A percentile compares a stretch with the other conserved stretches of the same genome.
These are phyloP conservation scores for Patagioenas fasciata DNA, from an alignment of 2,113 vertebrate genomes.

Conservation along the genomic window DNA sequence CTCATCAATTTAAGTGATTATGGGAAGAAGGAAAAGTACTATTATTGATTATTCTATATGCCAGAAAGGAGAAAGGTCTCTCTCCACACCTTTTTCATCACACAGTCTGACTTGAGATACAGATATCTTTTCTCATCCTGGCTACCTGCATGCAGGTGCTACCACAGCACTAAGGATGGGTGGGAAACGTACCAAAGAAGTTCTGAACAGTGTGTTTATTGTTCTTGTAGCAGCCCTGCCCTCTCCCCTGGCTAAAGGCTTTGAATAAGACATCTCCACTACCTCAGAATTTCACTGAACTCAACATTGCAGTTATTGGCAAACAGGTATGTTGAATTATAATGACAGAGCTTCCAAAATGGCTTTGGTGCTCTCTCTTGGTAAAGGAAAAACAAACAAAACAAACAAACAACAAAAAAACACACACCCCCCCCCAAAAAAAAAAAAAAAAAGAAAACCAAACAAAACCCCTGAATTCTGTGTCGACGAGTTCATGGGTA, in stretches of 20 bases:
- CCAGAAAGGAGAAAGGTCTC: background rate
- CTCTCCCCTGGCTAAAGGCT: background rate
- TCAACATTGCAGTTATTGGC: background rate
- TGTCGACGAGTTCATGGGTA: background rate
- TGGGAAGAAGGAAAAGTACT: background rate
- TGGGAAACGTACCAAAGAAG: background rate
- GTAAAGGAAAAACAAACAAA: background rate
- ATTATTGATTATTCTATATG: background rate
- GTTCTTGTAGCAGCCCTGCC: background rate
- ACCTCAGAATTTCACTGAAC: background rate
- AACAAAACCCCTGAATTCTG: background rate
- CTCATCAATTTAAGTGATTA: background rate
- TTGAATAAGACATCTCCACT: background rate
- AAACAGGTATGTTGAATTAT: background rate
- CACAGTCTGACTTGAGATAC: background rate
- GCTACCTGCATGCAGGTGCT: background rate
- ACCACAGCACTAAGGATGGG: background rate
- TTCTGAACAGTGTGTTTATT: background rate
- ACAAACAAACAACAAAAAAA: too few relatives aligned
- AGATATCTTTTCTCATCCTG: background rate
- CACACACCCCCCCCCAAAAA: rapidly evolving
- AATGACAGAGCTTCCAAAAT: background rate
- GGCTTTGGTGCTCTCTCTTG: background rate
- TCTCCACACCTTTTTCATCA: background rate
- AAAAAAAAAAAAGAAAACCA: background rate